Conservation (phyloP, 2,113 vertebrate genomes). For the Prolemur simus region DNA sequence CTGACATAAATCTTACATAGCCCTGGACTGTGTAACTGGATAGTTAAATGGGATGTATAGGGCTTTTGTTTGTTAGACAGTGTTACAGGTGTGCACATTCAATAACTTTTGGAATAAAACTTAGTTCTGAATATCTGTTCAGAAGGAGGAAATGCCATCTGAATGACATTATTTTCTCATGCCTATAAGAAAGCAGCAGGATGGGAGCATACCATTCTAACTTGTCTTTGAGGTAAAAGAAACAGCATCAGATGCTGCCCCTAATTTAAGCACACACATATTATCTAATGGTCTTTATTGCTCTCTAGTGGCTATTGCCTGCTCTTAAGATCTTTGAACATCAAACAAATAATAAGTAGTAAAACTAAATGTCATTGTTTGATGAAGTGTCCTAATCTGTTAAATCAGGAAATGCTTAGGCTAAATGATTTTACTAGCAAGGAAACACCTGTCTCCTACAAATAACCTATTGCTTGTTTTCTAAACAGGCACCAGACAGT, state of each 20-base stretch:
- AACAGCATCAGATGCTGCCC: conserved; percentile 62
- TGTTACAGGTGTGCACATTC: conserved; percentile 48
- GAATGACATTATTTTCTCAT: conserved; percentile 56
- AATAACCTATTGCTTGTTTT: conserved; percentile 81
- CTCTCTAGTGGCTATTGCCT: conserved; percentile 79
- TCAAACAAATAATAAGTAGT: conserved; percentile 84
- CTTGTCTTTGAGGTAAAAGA: conserved; percentile 59
- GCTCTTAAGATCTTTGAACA: conserved; percentile 81
- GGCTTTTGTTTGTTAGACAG: conserved; percentile 18
- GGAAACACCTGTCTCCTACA: conserved; percentile 86
- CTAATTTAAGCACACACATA: conserved; percentile 68
- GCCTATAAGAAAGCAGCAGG: conserved; percentile 42
- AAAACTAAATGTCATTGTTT: conserved; percentile 80
- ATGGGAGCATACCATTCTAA: conserved; percentile 56
- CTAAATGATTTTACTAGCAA: conserved; percentile 83
- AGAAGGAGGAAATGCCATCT: conserved; percentile 35
- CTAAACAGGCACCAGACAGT: conserved; percentile 59
- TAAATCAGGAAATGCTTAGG: conserved; percentile 82
- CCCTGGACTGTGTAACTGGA: conserved; percentile 19
- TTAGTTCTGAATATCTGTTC: conserved; percentile 46
- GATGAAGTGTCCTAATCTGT: conserved; percentile 82
- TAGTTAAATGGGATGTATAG: background rate
- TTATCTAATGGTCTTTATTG: conserved; percentile 82
- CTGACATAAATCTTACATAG: conserved; percentile 36
- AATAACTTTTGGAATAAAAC: conserved; percentile 23